Base-by-base conservation (phyloP, 2,113 vertebrate genomes). In the Athene cunicularia region DNA sequence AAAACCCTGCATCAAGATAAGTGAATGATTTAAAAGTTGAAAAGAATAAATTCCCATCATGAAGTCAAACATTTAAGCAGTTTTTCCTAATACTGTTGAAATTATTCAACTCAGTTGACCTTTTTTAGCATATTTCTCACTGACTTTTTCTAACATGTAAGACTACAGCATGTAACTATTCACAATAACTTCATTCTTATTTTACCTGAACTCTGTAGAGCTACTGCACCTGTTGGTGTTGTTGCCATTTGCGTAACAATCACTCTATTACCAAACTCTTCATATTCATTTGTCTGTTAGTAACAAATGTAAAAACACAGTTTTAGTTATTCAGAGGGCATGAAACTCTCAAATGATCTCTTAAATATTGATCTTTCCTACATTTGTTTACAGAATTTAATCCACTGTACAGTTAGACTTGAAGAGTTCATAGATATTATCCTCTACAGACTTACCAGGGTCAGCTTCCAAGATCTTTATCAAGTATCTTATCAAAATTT, bases 201-300 rank as follows among this genome's bases (percentile, higher is more conserved):
- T 76, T 90, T 98, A 99, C 99, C 99, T 97, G 99, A 99, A 96
- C 80, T 98, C 75, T 95, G 98, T 15, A 99, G 93, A 63, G 99
- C 99, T 87, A 95, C 86, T 79, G 98, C 98, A 35, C 99, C 99
- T 30, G 98, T 97, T 79, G 99, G 98, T 50, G 98, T 99, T 21
- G 99, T 98, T 68, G 99, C 99, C 73, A 99, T 97, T 96, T 99
- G 99, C 30, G 99, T 98, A 94, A 99, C 96, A 98, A 99, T 99
- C 91, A 99, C 98, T 60, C 98, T 98, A 14, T 99, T 99, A 60
- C 96, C 99, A 97, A 99, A 99, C 80, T 99, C 99, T 96, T 99
- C 99, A 97, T 98, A 99, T 59, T 98, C 98, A 95, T 98, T 99
- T 86, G 98, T 98, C 99, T 99, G 49, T 76, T 88, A 85, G 53